Percentiles rank a stretch among this genome's conserved stretches.
Conservation (phyloP, 2,888 invertebrate genomes). For the Prosopocoilus inquinatus region DNA sequence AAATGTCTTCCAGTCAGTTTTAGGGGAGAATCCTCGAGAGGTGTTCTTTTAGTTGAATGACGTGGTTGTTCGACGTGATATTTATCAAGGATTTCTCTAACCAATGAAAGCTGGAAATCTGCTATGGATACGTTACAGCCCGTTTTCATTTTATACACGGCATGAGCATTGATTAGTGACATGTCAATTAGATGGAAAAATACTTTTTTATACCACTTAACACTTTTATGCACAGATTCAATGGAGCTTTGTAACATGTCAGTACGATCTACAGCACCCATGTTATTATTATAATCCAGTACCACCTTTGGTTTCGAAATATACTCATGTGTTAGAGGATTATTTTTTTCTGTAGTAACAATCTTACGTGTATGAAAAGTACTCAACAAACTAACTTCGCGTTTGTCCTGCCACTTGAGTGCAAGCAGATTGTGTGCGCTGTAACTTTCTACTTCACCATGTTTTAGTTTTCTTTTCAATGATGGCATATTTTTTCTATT, state of each 20-base stretch:
- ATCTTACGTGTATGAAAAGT: slow-evolving; percentile 25
- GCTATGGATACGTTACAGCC: slow-evolving; percentile 9
- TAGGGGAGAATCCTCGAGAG: not conserved
- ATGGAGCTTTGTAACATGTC: slow-evolving; percentile 9
- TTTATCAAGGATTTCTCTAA: slow-evolving; percentile 2
- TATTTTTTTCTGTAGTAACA: too few relatives aligned
- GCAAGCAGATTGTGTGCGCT: slow-evolving; percentile 24
- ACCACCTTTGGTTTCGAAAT: slow-evolving; percentile 31
- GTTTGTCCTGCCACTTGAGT: slow-evolving; percentile 37
- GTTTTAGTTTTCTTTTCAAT: slow-evolving; percentile 12
- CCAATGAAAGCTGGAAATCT: slow-evolving; percentile 1
- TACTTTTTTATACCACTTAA: slow-evolving; percentile 12
- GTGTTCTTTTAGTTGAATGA: not conserved
- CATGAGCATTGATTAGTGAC: slow-evolving; percentile 13
- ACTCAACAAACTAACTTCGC: slow-evolving; percentile 32
- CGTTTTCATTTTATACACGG: slow-evolving; percentile 11
- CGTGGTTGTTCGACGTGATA: not conserved
- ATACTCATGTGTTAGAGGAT: slow-evolving; percentile 18
- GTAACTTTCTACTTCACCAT: not conserved
- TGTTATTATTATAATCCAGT: slow-evolving; percentile 34
- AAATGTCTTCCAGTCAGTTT: not conserved
- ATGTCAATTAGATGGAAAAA: slow-evolving; percentile 17
- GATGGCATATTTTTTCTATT: slow-evolving; percentile 31
- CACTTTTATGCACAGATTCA: slow-evolving; percentile 6
- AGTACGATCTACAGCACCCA: slow-evolving; percentile 30